Conservation (phyloP, 2,113 vertebrate genomes). For the Vulpes vulpes region DNA sequence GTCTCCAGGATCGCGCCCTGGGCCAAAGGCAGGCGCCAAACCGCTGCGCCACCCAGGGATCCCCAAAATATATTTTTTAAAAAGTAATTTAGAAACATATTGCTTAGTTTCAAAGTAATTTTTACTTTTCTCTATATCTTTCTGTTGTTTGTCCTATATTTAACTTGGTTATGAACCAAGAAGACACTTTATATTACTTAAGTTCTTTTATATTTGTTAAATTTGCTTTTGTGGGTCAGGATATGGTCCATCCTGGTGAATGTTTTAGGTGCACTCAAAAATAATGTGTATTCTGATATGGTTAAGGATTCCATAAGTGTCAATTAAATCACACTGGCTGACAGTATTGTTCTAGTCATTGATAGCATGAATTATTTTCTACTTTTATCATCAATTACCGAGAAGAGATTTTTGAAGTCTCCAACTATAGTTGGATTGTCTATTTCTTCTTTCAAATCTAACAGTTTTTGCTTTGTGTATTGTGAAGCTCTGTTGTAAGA, state of each 20-base stretch:
- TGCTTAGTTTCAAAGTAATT: conserved; percentile 16
- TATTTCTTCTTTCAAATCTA: background rate
- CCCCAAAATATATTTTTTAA: background rate
- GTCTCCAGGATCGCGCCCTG: no score
- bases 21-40: no score
- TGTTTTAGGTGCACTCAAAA: background rate
- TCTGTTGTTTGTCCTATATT: background rate
- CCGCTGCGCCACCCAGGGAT: no score
- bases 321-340: background rate
- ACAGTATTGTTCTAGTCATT: background rate
- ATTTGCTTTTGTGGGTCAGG: background rate
- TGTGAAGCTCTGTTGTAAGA: background rate
- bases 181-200: background rate
- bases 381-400: background rate
- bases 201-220: background rate
- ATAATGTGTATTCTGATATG: background rate
- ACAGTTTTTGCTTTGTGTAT: background rate
- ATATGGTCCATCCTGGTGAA: background rate
- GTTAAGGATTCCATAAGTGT: background rate
- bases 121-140: background rate
- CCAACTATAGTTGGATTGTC: background rate
- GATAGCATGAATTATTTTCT: background rate
- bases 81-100: background rate
- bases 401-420: background rate
- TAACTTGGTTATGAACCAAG: background rate